A percentile compares a stretch with the other conserved stretches of the same genome.
Evolutionary conservation across 1,140 invertebrate genomes (phyloP).

Genomic region (Drosophila pseudoobscura): DNA sequence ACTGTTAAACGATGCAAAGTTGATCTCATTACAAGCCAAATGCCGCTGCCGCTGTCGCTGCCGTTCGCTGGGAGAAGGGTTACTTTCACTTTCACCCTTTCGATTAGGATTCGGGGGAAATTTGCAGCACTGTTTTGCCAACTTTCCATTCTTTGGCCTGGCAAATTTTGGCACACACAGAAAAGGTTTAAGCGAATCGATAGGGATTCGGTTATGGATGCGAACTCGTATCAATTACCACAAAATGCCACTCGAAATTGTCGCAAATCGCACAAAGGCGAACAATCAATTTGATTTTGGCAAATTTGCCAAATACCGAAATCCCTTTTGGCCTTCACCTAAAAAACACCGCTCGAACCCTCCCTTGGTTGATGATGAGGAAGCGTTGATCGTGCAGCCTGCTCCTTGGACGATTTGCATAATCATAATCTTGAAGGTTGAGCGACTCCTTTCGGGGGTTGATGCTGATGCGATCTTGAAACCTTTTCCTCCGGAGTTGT

Average conservation of each 20-base stretch:
- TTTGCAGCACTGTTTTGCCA: slow-evolving; percentile 35
- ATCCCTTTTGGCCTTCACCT: not conserved
- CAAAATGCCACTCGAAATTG: slow-evolving; percentile 59
- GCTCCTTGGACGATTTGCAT: slow-evolving; percentile 30
- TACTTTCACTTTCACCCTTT: slow-evolving; percentile 36
- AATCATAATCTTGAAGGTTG: slow-evolving; percentile 47
- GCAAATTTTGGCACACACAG: slow-evolving; percentile 32
- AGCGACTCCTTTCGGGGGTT: slow-evolving; percentile 32
- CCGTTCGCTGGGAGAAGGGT: slow-evolving; percentile 6
- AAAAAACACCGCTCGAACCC: slow-evolving; percentile 22
- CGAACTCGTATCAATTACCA: slow-evolving; percentile 52
- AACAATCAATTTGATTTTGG: slow-evolving; percentile 58
- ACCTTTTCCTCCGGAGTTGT: not conserved
- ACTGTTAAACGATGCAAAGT: slow-evolving; percentile 36
- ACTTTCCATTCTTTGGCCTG: slow-evolving; percentile 17
- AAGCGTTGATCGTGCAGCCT: not conserved
- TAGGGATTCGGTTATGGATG: slow-evolving; percentile 2
- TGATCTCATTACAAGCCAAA: slow-evolving; percentile 43
- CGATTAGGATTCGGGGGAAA: not conserved
- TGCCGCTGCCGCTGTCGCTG: not conserved
- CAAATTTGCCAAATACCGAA: slow-evolving; percentile 49
- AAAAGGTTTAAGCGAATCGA: slow-evolving; percentile 7
- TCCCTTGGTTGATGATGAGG: slow-evolving; percentile 3
- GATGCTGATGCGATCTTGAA: slow-evolving; percentile 37
- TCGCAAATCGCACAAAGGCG: slow-evolving; percentile 42